Evolutionary conservation across 2,113 vertebrate species (phyloP).

Genomic region (Theropithecus gelada): DNA sequence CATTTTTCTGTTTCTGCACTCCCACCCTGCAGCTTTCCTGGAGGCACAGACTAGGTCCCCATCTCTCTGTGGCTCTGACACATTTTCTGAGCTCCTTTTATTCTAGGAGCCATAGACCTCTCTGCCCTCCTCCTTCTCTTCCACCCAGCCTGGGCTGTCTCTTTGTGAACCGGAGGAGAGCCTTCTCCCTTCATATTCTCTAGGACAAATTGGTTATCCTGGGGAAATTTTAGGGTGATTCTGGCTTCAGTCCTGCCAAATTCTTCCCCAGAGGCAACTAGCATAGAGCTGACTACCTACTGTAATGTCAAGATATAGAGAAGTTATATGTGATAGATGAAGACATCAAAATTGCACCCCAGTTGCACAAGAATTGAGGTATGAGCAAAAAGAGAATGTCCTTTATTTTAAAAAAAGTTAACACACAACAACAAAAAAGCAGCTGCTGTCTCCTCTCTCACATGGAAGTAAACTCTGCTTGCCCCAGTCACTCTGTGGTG

Average conservation of each 20-base stretch:
- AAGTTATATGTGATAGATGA: neutral
- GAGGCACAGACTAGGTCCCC: neutral
- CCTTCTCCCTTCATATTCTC: neutral
- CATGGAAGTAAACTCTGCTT: neutral
- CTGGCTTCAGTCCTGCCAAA: neutral
- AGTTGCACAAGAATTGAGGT: neutral
- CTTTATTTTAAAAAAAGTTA: neutral
- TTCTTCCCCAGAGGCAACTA: neutral
- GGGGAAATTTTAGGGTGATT: neutral
- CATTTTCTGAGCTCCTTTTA: neutral
- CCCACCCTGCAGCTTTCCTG: neutral
- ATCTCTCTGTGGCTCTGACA: neutral
- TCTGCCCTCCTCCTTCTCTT: neutral
- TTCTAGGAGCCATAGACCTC: neutral
- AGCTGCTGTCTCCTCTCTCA: neutral
- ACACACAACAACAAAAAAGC: neutral
- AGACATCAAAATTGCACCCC: neutral
- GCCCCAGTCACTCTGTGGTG: neutral
- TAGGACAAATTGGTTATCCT: neutral
- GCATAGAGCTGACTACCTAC: neutral
- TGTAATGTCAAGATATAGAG: neutral
- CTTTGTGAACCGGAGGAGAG: neutral
- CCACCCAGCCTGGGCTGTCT: neutral
- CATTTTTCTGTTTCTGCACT: neutral
- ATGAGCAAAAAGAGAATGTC: neutral